phyloP scores from a whole-genome alignment of 37 sponge, comb jelly and placozoan genomes.

The Oscarella lobularis region DNA sequence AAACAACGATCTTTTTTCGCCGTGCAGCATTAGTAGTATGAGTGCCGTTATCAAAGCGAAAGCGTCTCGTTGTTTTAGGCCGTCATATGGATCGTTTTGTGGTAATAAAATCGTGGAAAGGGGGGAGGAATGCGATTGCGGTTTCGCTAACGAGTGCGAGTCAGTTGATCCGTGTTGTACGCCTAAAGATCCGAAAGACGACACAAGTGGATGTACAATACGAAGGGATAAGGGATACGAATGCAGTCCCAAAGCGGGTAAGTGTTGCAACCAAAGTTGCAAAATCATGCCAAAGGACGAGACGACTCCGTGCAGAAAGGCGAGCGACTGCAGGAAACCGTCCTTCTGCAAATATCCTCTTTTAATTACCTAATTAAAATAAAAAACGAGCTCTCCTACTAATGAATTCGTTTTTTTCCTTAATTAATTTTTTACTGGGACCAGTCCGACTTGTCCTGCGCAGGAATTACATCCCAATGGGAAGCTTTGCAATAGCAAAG shows the following conservation, averaged over 20 bases:
- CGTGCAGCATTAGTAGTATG: neutral
- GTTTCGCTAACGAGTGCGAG: neutral
- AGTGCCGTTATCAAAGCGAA: neutral
- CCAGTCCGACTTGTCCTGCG: neutral
- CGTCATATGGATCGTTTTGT: neutral
- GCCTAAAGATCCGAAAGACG: neutral
- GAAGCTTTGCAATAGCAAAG: neutral
- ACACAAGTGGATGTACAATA: neutral
- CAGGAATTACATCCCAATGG: neutral
- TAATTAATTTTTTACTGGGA: neutral
- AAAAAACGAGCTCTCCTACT: no score
- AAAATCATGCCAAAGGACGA: neutral
- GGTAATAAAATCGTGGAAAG: neutral
- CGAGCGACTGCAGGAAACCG: neutral
- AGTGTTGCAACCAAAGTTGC: neutral
- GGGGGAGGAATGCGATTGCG: neutral
- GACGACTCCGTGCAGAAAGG: neutral
- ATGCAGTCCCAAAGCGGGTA: neutral
- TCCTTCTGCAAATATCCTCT: neutral
- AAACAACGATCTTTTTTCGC: neutral
- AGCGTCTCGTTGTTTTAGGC: neutral
- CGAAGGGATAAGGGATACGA: neutral
- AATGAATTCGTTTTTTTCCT: no score
- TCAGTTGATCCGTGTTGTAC: slow-evolving; percentile 1
- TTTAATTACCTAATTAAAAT: no score